These are phyloP conservation scores for Lutjanus argentimaculatus DNA, from an alignment of 2,797 vertebrate species.

Conservation along the genomic window DNA sequence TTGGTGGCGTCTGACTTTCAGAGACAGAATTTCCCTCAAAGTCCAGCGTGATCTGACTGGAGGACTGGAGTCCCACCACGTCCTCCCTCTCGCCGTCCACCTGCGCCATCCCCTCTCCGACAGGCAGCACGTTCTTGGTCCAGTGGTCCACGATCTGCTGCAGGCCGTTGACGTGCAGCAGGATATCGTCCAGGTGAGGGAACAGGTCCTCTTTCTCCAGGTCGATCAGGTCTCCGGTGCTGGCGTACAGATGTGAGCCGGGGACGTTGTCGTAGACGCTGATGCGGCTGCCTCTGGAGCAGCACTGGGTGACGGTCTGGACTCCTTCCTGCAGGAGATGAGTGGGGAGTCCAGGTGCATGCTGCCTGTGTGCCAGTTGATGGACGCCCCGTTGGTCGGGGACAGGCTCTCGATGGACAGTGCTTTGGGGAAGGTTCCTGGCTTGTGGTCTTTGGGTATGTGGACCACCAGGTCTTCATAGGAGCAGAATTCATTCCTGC, in stretches of 20 bases:
- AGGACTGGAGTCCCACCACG: constrained; percentile 79
- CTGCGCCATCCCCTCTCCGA: constrained; percentile 74
- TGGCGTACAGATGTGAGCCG: constrained; percentile 95
- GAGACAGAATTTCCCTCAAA: constrained; percentile 93
- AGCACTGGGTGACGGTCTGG: constrained; percentile 87
- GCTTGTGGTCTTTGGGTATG: constrained; percentile 98
- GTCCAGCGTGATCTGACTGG: constrained; percentile 91
- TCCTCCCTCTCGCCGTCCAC: constrained; percentile 70
- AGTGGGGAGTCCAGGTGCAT: constrained; percentile 86
- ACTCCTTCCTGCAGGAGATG: constrained; percentile 84
- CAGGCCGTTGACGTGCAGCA: constrained; percentile 94
- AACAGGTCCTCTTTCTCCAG: constrained; percentile 95
- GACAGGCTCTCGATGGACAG: constrained; percentile 98
- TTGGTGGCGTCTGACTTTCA: constrained; percentile 90
- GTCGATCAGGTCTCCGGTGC: constrained; percentile 96
- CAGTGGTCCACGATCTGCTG: constrained; percentile 95
- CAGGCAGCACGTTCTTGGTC: constrained; percentile 92
- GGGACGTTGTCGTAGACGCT: constrained; percentile 99
- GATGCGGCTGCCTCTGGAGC: constrained; percentile 93
- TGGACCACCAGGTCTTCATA: constrained; percentile 96
- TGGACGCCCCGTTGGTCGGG: constrained; percentile 85
- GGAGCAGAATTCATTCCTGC: constrained; percentile 92
- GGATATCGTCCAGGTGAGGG: constrained; percentile 94
- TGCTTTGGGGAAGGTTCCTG: constrained; percentile 98
- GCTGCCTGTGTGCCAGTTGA: constrained; percentile 90